A percentile compares a stretch with the other conserved stretches of the same genome.
Evolutionary conservation across 1,140 invertebrate species (phyloP).

Genomic region (Gonioctena quinquepunctata): DNA sequence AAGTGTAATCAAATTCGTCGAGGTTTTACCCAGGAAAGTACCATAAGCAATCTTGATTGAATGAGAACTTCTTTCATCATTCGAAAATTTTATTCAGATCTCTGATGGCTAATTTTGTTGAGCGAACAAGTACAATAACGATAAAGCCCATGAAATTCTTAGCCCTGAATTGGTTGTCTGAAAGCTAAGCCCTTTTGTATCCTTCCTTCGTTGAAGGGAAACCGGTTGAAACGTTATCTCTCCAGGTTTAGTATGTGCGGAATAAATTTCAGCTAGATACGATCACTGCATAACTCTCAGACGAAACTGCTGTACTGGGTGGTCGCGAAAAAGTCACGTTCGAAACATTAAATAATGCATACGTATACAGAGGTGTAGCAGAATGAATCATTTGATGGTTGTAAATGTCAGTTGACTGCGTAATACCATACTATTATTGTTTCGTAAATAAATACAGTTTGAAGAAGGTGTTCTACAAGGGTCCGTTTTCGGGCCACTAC

Average conservation of each 20-base stretch:
- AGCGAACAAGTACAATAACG: neutral
- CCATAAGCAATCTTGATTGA: too few species aligned
- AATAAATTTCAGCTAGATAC: neutral
- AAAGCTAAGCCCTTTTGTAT: neutral
- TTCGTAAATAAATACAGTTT: too few species aligned
- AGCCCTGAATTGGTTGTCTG: neutral
- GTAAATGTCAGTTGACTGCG: too few species aligned
- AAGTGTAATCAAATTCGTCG: too few species aligned
- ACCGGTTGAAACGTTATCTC: neutral
- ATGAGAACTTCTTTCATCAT: too few species aligned
- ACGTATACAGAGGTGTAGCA: neutral
- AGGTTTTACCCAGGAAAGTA: too few species aligned
- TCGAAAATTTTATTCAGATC: neutral
- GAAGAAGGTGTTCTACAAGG: too few species aligned
- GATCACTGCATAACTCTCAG: neutral
- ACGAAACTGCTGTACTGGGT: neutral
- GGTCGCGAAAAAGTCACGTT: neutral
- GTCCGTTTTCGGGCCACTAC: too few species aligned
- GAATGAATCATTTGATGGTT: neutral
- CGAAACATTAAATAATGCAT: neutral
- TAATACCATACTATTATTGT: too few species aligned
- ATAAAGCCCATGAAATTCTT: neutral
- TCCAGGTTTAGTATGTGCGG: neutral
- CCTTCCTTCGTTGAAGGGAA: neutral
- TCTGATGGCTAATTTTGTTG: neutral